phyloP scores from a whole-genome alignment of 2,888 invertebrate genomes.

The Girardia tigrina region DNA sequence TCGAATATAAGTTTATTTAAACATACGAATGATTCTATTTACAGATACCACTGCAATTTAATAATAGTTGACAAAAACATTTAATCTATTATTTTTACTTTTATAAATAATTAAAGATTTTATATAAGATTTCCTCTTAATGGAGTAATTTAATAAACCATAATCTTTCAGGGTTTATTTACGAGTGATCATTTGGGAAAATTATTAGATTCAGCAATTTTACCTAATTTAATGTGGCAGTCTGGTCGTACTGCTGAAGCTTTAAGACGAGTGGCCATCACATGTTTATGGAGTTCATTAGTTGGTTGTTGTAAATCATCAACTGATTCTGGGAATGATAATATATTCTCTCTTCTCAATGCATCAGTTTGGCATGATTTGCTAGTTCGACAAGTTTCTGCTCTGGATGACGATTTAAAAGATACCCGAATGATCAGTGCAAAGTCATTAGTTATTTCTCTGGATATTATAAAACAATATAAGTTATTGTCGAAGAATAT shows the following conservation, averaged over 20 bases:
- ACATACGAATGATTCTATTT: too few relatives aligned
- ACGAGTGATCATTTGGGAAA: background rate
- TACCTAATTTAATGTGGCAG: slow-evolving; percentile 64
- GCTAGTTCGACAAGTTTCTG: slow-evolving; percentile 44
- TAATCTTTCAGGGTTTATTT: background rate
- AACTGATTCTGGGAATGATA: background rate
- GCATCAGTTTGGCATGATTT: slow-evolving; percentile 42
- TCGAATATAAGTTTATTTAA: too few relatives aligned
- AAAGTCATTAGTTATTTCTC: slow-evolving; percentile 49
- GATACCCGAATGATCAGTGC: slow-evolving; percentile 48
- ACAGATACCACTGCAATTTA: too few relatives aligned
- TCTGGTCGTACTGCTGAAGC: slow-evolving; percentile 66
- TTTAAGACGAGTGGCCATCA: slow-evolving; percentile 62
- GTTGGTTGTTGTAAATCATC: slow-evolving; percentile 8
- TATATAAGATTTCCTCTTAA: too few relatives aligned
- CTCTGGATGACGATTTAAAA: slow-evolving; percentile 48
- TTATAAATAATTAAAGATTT: too few relatives aligned
- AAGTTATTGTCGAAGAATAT: background rate
- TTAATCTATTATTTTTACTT: too few relatives aligned
- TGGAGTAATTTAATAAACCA: too few relatives aligned
- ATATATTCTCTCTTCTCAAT: background rate
- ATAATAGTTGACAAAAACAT: too few relatives aligned
- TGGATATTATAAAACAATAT: slow-evolving; percentile 43
- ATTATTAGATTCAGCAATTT: slow-evolving; percentile 52
- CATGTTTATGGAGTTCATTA: slow-evolving; percentile 61